Base-by-base conservation (phyloP, 2,113 vertebrate genomes). In the Oostethus manadensis region DNA sequence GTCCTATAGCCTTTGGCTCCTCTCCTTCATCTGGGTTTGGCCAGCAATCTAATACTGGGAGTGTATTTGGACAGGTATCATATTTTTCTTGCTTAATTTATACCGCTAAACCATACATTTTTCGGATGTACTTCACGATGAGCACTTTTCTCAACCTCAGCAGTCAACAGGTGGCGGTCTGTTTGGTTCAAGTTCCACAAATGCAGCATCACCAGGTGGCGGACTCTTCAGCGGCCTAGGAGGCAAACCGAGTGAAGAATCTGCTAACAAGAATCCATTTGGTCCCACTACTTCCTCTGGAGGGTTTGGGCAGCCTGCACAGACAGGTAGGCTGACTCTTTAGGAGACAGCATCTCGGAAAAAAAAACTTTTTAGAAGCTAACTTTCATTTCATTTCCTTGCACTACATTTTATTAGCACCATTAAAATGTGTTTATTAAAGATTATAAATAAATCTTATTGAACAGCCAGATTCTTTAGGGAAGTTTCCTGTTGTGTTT, bases 251-350 rank as follows among this genome's bases (percentile, higher is more conserved):
- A 98, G 93, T 29, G 94, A 97, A 72, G 97, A 98, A 5, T 94
- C 96, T 3, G 94, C 93, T 69, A 97, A 89, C 86, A 99, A 98
- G 82, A 99, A 99, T 86, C 97, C 97, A 0, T 99, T 99, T 44
- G 89, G 94, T 42, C 70, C 92, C 0, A 51, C 90, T 0, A 70
- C 89, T 15, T 60, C 86, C 21, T 68, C 91, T 8, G 90, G 87
- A 56, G 89, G 68, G 1, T 92, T 92, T 54, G 89, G 90, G 1
- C 89, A 90, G 64, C 16, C 79, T 16, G 47, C 56, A 42, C 87
- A 86, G 58, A 47, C 88, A 59, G 88, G 90, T 91, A 66, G 13
- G 62, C 13, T 29, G 3, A 22, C 0, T 10, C 26, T 1, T 13
- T 3, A 14, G 13, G 38, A 42, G 38, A 42, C 29, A 10, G 6